Evolutionary conservation across 1,140 invertebrate genomes (phyloP), one percentile per base, ranked within the genome.

Genomic region (Notospermus geniculatus): DNA sequence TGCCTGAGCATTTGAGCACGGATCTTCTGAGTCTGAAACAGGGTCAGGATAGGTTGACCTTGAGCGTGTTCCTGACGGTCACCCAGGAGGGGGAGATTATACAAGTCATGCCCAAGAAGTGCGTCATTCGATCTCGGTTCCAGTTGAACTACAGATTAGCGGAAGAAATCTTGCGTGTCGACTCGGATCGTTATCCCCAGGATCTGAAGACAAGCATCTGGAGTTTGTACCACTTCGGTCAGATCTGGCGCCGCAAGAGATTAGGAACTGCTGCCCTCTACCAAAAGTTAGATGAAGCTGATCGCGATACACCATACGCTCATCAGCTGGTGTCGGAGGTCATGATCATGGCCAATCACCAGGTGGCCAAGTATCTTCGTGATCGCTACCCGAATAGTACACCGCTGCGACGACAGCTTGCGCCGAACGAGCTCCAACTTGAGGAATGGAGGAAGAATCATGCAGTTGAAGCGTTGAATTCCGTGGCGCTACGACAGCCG

Each of bases 11-110:
- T 52, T 66, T 82, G 0, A 72, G 75, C 58, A 70, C 69, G n/a
- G 71, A 83, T 63, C 58, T 81, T 5, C 83, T 80, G 59, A 82
- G 81, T 53, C 66, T 84, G 29, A 63, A 73, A 28, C 69, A 74
- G 7, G 71, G 67, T 57, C 65, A 69, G 29, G 79, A 82, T 57
- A 56, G 75, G 55, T 66, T 75, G 50, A 62, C 71, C 4, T n/a
- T 76, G 15, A 76, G 77, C 15, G 62, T 79, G 1, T 65, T 74
- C 28, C 56, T 78, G 56, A 71, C 64, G 19, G 71, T 79, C 13
- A 54, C 66, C 17, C 63, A 63, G 9, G 64, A 63, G 41, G 74
- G 70, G 9, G 71, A 63, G 32, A 43, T 57, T 36, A 9, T n/a
- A 19, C 15, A 11, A 2, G 30, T 55, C 23, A 54, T 67, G 17